A percentile compares a stretch with the other conserved stretches of the same genome.
These are phyloP conservation scores for Etia nguti DNA, from an alignment of 2,113 vertebrate genomes.

Conservation along the genomic window DNA sequence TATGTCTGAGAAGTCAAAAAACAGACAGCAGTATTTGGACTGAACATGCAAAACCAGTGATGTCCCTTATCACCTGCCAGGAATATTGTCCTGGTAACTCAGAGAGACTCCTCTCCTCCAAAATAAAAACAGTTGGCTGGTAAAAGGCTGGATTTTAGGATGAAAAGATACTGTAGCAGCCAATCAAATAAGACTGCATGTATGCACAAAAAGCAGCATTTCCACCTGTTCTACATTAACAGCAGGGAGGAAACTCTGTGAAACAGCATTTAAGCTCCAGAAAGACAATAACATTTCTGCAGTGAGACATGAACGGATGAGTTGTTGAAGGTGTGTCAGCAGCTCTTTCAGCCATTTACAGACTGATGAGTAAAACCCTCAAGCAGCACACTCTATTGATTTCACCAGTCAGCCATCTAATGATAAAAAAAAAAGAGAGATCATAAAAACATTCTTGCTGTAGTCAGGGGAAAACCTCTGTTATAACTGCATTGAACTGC, in stretches of 20 bases:
- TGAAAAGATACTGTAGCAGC: neutral
- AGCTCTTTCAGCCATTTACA: neutral
- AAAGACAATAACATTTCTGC: neutral
- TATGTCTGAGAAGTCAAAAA: neutral
- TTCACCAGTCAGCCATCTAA: neutral
- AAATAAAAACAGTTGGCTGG: neutral
- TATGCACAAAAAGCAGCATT: neutral
- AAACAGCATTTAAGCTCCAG: neutral
- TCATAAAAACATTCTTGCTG: neutral
- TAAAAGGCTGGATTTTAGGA: neutral
- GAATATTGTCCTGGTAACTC: neutral
- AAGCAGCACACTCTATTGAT: neutral
- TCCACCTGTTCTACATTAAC: neutral
- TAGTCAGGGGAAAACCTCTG: neutral
- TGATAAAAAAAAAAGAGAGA: neutral
- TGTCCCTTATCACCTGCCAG: neutral
- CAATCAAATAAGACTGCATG: neutral
- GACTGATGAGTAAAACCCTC: neutral
- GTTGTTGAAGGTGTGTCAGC: neutral
- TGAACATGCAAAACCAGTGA: neutral
- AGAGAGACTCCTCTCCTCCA: neutral
- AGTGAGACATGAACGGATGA: neutral
- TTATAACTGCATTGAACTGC: neutral
- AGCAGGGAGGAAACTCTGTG: neutral
- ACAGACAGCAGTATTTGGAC: neutral